phyloP scores from a whole-genome alignment of 92 coral and sea anemone genomes.

The Palythoa grandis region DNA sequence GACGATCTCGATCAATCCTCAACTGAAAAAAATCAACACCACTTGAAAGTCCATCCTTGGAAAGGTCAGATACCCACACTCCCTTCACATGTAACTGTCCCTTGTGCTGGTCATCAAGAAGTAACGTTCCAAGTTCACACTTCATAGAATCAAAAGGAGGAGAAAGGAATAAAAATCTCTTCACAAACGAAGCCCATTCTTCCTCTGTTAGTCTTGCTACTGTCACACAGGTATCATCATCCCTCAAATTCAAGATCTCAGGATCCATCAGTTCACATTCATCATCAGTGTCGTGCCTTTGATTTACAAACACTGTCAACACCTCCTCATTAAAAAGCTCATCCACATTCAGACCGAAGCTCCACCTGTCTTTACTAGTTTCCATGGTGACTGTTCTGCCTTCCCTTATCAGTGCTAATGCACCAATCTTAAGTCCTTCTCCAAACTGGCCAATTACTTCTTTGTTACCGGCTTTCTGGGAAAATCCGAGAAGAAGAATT shows the following conservation, averaged over 20 bases:
- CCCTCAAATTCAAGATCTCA: conserved; percentile 11
- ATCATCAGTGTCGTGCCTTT: conserved; percentile 41
- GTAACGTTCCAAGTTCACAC: conserved; percentile 48
- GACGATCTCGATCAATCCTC: conserved; percentile 61
- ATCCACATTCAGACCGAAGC: conserved; percentile 50
- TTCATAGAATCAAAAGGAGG: conserved; percentile 52
- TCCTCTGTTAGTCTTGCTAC: conserved; percentile 42
- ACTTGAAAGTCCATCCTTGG: conserved; percentile 59
- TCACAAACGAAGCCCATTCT: conserved; percentile 47
- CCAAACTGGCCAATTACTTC: conserved; percentile 69
- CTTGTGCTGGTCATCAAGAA: conserved; percentile 31
- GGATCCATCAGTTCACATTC: conserved; percentile 10
- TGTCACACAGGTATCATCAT: conserved; percentile 47
- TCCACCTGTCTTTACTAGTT: conserved; percentile 62
- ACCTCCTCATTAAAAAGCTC: conserved; percentile 59
- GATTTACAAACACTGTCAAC: conserved; percentile 54
- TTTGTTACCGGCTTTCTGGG: conserved; percentile 57
- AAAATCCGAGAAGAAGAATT: conserved; percentile 59
- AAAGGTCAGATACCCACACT: conserved; percentile 60
- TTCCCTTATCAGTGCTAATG: conserved; percentile 59
- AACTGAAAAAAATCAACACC: conserved; percentile 60
- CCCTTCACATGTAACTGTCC: conserved; percentile 65
- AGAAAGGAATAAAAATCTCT: conserved; percentile 53
- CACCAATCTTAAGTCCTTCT: conserved; percentile 65
- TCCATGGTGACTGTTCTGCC: conserved; percentile 61